A percentile compares a stretch with the other conserved stretches of the same genome.
Conservation (phyloP, 2,888 invertebrate species). For the Erebia aethiops region DNA sequence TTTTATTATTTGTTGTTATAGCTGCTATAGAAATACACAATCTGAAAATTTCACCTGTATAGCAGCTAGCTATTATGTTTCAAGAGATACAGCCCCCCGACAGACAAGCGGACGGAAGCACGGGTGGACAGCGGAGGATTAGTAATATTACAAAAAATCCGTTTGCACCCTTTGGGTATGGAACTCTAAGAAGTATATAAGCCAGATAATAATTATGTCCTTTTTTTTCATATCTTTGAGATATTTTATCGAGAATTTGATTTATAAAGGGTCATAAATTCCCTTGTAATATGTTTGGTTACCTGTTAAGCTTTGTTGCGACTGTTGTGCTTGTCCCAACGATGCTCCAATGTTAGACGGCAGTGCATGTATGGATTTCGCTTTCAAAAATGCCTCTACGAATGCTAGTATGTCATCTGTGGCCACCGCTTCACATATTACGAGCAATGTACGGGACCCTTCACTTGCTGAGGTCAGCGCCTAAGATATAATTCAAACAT, state of each 20-base stretch:
- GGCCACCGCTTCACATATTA: constrained; percentile 54
- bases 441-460: constrained; percentile 54
- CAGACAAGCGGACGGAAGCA: too few species aligned
- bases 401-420: constrained; percentile 47
- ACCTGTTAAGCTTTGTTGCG: constrained; percentile 54
- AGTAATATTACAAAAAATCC: too few species aligned
- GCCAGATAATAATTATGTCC: too few species aligned
- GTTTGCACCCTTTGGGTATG: too few species aligned
- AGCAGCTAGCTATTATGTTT: too few species aligned
- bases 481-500: constrained; percentile 40
- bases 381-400: constrained; percentile 59
- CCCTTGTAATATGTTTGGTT: constrained; percentile 26
- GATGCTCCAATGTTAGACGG: constrained; percentile 52
- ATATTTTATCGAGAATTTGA: background rate
- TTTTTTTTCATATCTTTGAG: too few species aligned
- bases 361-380: constrained; percentile 50
- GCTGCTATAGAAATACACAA: too few species aligned
- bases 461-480: constrained; percentile 57
- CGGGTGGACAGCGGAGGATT: too few species aligned
- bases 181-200: too few species aligned
- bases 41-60: too few species aligned
- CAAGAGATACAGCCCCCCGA: too few species aligned
- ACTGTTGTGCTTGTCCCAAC: constrained; percentile 40
- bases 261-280: background rate
- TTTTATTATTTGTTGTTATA: too few species aligned